A percentile compares a stretch with the other conserved stretches of the same genome.
These are phyloP conservation scores for Protodeltote pygarga DNA, from an alignment of 2,888 invertebrate genomes.

Conservation along the genomic window DNA sequence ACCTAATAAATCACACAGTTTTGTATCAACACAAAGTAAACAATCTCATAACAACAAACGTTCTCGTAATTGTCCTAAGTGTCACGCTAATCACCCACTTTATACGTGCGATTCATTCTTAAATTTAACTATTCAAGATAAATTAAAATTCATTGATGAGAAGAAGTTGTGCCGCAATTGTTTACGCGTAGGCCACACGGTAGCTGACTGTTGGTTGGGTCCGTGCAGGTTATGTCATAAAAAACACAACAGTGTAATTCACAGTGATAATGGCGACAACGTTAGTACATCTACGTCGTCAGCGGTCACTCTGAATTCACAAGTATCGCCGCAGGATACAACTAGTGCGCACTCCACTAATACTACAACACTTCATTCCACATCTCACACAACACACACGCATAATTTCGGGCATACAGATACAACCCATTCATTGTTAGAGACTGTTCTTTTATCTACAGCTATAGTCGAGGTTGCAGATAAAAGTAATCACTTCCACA, in stretches of 20 bases:
- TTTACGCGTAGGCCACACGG: constrained; percentile 7
- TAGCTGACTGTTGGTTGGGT: constrained; percentile 12
- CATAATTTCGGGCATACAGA: too few species aligned
- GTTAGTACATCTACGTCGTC: neutral
- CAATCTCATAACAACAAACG: neutral
- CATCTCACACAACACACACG: neutral
- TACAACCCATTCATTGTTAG: too few species aligned
- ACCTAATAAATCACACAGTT: constrained; percentile 4
- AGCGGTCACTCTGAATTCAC: too few species aligned
- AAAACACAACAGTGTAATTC: constrained; percentile 17
- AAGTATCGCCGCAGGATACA: neutral
- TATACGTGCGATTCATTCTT: constrained; percentile 4
- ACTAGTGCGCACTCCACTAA: too few species aligned
- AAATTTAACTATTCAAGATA: constrained; percentile 1
- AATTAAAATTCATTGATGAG: constrained; percentile 5
- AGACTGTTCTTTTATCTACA: constrained; percentile 9
- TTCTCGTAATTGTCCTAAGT: neutral
- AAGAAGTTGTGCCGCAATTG: constrained; percentile 15
- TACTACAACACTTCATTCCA: neutral
- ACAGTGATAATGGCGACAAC: too few species aligned
- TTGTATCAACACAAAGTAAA: neutral
- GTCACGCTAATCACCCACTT: constrained; percentile 1
- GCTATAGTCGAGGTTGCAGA: constrained; percentile 10
- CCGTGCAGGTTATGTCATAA: constrained; percentile 14
- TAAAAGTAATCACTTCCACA: constrained; percentile 1